Evolutionary conservation across 2,888 invertebrate genomes (phyloP).

Genomic region (Stomorhina lunata): DNA sequence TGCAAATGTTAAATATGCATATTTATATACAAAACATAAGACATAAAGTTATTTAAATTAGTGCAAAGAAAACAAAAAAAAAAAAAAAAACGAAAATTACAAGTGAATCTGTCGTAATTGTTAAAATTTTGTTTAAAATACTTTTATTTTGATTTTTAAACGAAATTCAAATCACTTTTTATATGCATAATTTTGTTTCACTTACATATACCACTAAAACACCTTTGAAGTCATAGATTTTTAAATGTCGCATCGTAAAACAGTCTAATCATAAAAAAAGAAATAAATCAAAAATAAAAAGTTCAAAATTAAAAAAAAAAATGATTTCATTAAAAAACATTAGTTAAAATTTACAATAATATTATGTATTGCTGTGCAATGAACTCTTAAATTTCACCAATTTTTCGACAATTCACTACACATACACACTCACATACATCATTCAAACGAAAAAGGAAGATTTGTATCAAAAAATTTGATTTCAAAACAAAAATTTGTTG

Average conservation of each 20-base stretch:
- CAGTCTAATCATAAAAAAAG: neutral
- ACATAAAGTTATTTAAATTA: slow-evolving; percentile 47
- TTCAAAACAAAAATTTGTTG: too few species aligned
- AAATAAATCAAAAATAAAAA: slow-evolving; percentile 44
- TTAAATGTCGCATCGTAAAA: neutral
- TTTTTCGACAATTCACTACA: neutral
- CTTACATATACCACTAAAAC: too few species aligned
- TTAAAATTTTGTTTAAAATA: neutral
- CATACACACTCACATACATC: too few species aligned
- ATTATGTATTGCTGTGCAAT: slow-evolving; percentile 56
- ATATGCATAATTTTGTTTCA: too few species aligned
- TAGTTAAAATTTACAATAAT: slow-evolving; percentile 37
- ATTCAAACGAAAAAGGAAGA: too few species aligned
- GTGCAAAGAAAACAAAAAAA: too few species aligned
- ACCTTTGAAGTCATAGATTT: too few species aligned
- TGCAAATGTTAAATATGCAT: slow-evolving; percentile 21
- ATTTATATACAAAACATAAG: neutral
- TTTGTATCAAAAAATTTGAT: too few species aligned
- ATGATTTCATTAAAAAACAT: neutral
- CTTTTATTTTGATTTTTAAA: too few species aligned
- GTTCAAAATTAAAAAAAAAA: slow-evolving; percentile 33
- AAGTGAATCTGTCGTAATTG: slow-evolving; percentile 1
- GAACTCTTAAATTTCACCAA: slow-evolving; percentile 17
- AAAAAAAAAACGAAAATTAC: slow-evolving; percentile 45
- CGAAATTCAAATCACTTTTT: too few species aligned